Evolutionary conservation across 1,140 invertebrate genomes (phyloP).

Genomic region (Mactra quadrangularis): DNA sequence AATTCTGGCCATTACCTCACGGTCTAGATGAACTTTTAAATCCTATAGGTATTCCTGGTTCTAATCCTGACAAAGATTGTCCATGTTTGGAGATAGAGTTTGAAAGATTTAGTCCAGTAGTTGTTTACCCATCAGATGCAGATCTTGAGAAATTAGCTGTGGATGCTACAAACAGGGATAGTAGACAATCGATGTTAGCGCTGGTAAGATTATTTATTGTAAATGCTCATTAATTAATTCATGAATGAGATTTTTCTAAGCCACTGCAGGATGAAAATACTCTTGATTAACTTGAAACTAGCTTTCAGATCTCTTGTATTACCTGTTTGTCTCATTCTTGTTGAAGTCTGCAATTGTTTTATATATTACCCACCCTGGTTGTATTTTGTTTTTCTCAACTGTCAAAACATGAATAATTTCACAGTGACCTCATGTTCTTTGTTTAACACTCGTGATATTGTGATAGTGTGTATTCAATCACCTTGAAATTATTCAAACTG

Average conservation of each 20-base stretch:
- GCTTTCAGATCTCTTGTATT: too few species aligned
- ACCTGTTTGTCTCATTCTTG: too few species aligned
- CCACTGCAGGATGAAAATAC: neutral
- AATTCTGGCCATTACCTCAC: conserved; percentile 95
- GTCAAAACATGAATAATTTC: too few species aligned
- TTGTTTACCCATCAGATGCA: conserved; percentile 84
- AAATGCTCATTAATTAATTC: neutral
- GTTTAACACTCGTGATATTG: too few species aligned
- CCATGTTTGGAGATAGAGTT: conserved; percentile 93
- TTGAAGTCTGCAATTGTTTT: too few species aligned
- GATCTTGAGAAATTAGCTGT: conserved; percentile 83
- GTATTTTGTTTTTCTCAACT: too few species aligned
- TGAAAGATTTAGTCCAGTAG: conserved; percentile 83
- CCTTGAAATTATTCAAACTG: too few species aligned
- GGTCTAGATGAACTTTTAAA: conserved; percentile 92
- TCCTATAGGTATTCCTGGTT: conserved; percentile 91
- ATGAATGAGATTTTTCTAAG: neutral
- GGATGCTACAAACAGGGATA: conserved; percentile 59
- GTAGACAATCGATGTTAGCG: conserved; percentile 11
- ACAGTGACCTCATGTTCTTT: too few species aligned
- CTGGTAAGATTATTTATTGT: conserved; percentile 28
- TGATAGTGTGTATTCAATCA: too few species aligned
- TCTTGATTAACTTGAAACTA: too few species aligned
- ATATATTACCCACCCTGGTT: too few species aligned
- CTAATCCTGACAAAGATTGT: conserved; percentile 92